Conservation (phyloP, 92 coral and sea anemone genomes). For the Palythoa heliodiscus region DNA sequence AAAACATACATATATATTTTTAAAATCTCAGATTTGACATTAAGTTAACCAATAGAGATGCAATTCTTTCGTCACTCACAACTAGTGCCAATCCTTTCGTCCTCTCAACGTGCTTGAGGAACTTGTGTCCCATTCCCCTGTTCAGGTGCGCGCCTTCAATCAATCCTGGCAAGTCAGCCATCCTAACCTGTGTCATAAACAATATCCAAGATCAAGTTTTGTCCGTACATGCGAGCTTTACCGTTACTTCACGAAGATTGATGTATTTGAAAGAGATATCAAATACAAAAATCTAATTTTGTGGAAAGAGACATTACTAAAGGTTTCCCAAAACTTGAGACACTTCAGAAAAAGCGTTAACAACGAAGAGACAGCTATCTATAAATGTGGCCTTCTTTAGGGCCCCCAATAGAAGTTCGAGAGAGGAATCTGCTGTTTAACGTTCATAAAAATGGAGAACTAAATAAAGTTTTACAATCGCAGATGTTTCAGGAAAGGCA, state of each 20-base stretch:
- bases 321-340: background rate
- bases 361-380: no score
- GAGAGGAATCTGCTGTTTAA: no score
- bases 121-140: constrained; percentile 90
- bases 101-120: constrained; percentile 89
- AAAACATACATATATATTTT: background rate
- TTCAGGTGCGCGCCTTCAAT: constrained; percentile 94
- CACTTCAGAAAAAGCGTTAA: background rate
- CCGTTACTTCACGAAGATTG: background rate
- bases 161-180: constrained; percentile 94
- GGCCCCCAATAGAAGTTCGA: no score
- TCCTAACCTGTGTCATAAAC: constrained; percentile 64
- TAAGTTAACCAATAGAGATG: background rate
- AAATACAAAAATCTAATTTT: no score
- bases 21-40: background rate
- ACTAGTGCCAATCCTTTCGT: constrained; percentile 80
- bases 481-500: no score
- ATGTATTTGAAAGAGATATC: no score
- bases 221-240: background rate
- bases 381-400: no score
- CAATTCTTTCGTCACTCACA: constrained; percentile 51
- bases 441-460: no score
- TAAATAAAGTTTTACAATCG: no score
- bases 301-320: background rate
- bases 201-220: background rate